Conservation (phyloP, 2,888 invertebrate species). For the Zygogramma bicolorata region DNA sequence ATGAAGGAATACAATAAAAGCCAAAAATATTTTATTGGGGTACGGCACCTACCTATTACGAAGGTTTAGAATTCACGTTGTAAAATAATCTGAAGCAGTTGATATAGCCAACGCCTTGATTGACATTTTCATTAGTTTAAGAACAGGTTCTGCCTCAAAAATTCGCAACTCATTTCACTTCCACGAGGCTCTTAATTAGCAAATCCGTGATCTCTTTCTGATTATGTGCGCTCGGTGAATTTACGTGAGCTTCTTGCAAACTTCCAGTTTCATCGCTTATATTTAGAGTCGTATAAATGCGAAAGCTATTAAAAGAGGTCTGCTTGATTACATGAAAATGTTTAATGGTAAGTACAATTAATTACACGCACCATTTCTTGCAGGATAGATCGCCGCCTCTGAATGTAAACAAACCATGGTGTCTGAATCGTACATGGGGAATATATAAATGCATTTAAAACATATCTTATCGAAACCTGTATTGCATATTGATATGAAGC, state of each 20-base stretch:
- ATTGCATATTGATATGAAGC: background rate
- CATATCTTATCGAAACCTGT: slow-evolving; percentile 2
- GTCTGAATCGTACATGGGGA: background rate
- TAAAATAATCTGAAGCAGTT: background rate
- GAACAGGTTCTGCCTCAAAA: slow-evolving; percentile 45
- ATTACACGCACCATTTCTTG: slow-evolving; percentile 28
- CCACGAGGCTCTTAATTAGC: slow-evolving; percentile 51
- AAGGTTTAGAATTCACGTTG: too few relatives aligned
- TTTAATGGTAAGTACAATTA: slow-evolving; percentile 26
- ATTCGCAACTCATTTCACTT: slow-evolving; percentile 39
- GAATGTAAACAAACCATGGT: background rate
- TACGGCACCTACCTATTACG: too few relatives aligned
- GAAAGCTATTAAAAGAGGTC: slow-evolving; percentile 38
- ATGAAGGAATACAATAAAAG: too few relatives aligned
- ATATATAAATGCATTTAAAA: background rate
- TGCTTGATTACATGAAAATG: slow-evolving; percentile 40
- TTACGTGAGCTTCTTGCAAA: slow-evolving; percentile 43
- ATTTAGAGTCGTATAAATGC: slow-evolving; percentile 45
- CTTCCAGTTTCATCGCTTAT: slow-evolving; percentile 38
- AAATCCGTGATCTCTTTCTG: slow-evolving; percentile 45
- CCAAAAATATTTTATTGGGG: too few relatives aligned
- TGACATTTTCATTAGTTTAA: slow-evolving; percentile 63
- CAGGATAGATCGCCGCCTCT: slow-evolving; percentile 12
- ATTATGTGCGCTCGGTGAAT: slow-evolving; percentile 32
- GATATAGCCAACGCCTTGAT: slow-evolving; percentile 45